Conservation (phyloP, 2,888 invertebrate species). For the Cosmia pyralina region DNA sequence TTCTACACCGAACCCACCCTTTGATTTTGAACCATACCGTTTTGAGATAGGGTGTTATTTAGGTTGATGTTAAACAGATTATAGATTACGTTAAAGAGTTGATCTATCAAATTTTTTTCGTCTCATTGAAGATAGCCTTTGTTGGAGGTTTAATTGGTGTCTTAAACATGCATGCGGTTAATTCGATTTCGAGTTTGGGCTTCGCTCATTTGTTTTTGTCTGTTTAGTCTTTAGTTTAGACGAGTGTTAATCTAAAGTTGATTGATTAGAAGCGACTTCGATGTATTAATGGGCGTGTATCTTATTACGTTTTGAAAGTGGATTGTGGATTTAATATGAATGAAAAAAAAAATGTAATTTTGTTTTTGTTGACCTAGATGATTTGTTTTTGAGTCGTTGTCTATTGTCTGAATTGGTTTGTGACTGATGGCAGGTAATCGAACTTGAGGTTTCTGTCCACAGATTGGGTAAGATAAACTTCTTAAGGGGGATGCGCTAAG, state of each 20-base stretch:
- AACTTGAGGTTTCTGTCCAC: constrained; percentile 33
- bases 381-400: constrained; percentile 51
- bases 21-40: constrained; percentile 57
- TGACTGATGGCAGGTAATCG: constrained; percentile 25
- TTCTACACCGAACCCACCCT: constrained; percentile 60
- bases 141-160: constrained; percentile 89
- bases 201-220: constrained; percentile 87
- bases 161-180: constrained; percentile 87
- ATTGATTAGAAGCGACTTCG: constrained; percentile 85
- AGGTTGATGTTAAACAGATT: constrained; percentile 66
- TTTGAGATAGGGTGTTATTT: constrained; percentile 64
- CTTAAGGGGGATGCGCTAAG: too few relatives aligned
- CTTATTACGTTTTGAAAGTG: constrained; percentile 72
- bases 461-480: not conserved
- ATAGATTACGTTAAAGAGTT: constrained; percentile 89
- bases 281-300: constrained; percentile 78
- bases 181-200: constrained; percentile 85
- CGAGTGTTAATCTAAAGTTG: constrained; percentile 87
- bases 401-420: constrained; percentile 35
- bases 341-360: constrained; percentile 63
- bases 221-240: constrained; percentile 75
- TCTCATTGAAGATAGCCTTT: constrained; percentile 89
- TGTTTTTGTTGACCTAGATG: constrained; percentile 63
- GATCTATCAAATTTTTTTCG: constrained; percentile 89
- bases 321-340: constrained; percentile 75